Conservation (phyloP, 2,888 invertebrate species). For the Punctoribates punctum region DNA sequence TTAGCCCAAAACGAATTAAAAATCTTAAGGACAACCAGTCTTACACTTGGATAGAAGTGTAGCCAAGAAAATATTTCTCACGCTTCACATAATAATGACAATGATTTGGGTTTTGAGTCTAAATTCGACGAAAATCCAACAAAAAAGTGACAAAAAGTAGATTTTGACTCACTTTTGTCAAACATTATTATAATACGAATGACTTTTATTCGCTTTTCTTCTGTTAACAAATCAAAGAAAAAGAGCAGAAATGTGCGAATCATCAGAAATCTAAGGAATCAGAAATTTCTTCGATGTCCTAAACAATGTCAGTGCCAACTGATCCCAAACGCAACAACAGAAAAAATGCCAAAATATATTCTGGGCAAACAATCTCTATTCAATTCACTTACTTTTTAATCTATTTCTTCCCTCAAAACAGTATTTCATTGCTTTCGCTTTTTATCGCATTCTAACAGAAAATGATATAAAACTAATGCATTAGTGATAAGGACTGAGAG, state of each 20-base stretch:
- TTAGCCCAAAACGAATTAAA: background rate
- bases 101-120: conserved; percentile 15
- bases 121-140: background rate
- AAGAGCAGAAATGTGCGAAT: conserved; percentile 11
- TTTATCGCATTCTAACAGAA: background rate
- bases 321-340: background rate
- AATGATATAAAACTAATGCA: conserved; percentile 7
- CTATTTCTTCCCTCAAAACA: background rate
- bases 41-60: background rate
- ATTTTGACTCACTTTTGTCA: conserved; percentile 6
- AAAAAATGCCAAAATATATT: conserved; percentile 1
- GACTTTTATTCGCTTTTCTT: conserved; percentile 3
- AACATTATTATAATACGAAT: background rate
- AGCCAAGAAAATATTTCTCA: conserved; percentile 29
- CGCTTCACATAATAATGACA: conserved; percentile 35
- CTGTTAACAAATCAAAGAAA: background rate
- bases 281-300: background rate
- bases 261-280: background rate
- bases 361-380: background rate
- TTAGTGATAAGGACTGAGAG: background rate
- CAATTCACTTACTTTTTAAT: background rate
- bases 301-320: background rate
- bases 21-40: conserved; percentile 2
- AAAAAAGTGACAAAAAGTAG: background rate
- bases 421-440: background rate